Percentiles rank a stretch among this genome's conserved stretches.
Evolutionary conservation across 2,888 invertebrate genomes (phyloP).

Genomic region (Nycteola revayana): DNA sequence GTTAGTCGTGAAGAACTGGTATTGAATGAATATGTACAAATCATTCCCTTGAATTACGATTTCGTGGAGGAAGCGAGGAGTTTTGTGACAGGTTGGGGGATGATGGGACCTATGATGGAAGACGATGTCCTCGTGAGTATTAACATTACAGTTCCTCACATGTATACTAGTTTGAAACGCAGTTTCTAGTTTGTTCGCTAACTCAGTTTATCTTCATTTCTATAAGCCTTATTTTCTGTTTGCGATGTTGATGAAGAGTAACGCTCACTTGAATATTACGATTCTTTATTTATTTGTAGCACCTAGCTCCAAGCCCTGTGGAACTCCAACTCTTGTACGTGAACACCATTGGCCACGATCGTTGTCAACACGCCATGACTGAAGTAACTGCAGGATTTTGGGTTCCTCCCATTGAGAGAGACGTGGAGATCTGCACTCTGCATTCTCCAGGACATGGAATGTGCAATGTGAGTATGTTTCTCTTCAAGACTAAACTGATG

Average conservation of each 20-base stretch:
- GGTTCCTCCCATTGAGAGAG: slow-evolving; percentile 8
- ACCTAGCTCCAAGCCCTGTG: slow-evolving; percentile 27
- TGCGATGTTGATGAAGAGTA: no score
- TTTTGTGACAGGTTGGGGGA: slow-evolving; percentile 37
- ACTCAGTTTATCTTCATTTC: no score
- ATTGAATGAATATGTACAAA: slow-evolving; percentile 10
- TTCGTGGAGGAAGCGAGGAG: slow-evolving; percentile 14
- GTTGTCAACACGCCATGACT: slow-evolving; percentile 15
- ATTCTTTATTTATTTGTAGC: slow-evolving; percentile 21
- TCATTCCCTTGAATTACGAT: slow-evolving; percentile 13
- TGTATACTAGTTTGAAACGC: no score
- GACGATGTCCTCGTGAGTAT: slow-evolving; percentile 23
- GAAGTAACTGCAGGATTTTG: not conserved
- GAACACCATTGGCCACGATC: slow-evolving; percentile 10
- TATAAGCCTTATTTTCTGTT: no score
- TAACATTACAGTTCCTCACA: no score
- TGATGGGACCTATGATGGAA: slow-evolving; percentile 23
- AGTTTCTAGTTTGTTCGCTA: no score
- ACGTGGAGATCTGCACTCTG: slow-evolving; percentile 35
- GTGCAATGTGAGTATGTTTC: slow-evolving; percentile 36
- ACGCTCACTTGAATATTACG: no score
- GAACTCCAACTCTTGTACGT: slow-evolving; percentile 24
- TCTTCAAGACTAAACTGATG: no score
- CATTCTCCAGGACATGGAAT: slow-evolving; percentile 35
- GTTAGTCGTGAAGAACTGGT: slow-evolving; percentile 1